Base-by-base conservation (phyloP, 2,888 invertebrate species). In the Dastarcus helophoroides region DNA sequence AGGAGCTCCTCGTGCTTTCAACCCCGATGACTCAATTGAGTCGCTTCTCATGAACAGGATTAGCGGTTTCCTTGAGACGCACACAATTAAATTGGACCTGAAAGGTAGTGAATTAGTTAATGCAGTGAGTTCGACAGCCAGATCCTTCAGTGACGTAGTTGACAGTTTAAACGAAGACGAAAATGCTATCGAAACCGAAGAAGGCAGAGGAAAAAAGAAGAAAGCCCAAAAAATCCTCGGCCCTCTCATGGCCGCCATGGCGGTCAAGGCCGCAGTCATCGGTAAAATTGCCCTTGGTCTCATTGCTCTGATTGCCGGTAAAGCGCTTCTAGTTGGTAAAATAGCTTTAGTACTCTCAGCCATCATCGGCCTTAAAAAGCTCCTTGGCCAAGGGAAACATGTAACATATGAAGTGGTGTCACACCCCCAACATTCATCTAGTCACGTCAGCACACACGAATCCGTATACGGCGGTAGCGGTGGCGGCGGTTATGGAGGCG, bases 401-500 rank as follows among this genome's bases (percentile, higher is more conserved):
- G 86, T 86, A 40, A 86, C 86, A 3, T 86, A 86, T 54, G 86
- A 86, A 56, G 85, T 86, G 17, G 83, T 86, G 1, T 76, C 83
- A 1, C 86, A 86, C 58, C 84, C 85, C 31, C 84, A 84, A 50
- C 83, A 84, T 57, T 69, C 75, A 37, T 67, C 73, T 41, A 72
- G 74, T 50, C 76, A 76, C 53, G 71, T 76, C 37, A 71, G 76
- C 36, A 77, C 80, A 41, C 75, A 78, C 47, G 81, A 82, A 36
- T 63, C 69, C 15, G 64, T 64, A 32, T 69, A 69, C 43, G 62
- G 63, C 24, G 60, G 62, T 34, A 60, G 63, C 31, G 71, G 71
- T 26, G 68, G 72, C n/a, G 65, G 66, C 39, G 74, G 73, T 31
- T 66, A 65, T 5, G 64, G 62, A 32, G 67, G 68, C 36, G 69